Evolutionary conservation across 2,888 invertebrate species (phyloP).

Genomic region (Azorinus chamasolen): DNA sequence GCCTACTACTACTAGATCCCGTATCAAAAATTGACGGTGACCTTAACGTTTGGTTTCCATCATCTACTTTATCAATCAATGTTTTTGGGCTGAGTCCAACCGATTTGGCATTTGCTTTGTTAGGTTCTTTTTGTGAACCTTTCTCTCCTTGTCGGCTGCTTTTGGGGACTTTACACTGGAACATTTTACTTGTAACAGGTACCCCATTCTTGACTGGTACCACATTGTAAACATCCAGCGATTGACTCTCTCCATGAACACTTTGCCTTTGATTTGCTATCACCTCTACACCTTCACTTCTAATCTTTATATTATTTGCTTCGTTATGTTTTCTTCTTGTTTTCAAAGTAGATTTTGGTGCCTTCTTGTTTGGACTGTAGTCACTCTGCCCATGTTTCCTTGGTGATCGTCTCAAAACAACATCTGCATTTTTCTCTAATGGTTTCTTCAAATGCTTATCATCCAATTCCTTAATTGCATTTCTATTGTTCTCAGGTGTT

Average conservation of each 20-base stretch:
- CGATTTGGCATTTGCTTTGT: neutral
- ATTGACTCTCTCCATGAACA: conserved; percentile 28
- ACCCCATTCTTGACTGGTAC: conserved; percentile 54
- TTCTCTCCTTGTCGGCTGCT: conserved; percentile 10
- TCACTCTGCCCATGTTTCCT: conserved; percentile 39
- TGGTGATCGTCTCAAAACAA: conserved; percentile 49
- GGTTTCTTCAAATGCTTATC: neutral
- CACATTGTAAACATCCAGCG: conserved; percentile 50
- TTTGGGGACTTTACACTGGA: conserved; percentile 38
- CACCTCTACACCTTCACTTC: neutral
- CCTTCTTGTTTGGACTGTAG: too few species aligned
- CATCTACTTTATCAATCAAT: too few species aligned
- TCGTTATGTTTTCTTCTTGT: neutral
- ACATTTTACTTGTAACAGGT: conserved; percentile 23
- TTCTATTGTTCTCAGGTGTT: conserved; percentile 19
- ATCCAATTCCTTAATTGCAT: too few species aligned
- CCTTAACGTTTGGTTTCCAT: conserved; percentile 9
- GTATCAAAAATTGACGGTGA: conserved; percentile 33
- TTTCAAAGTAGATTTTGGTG: neutral
- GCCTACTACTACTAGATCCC: neutral
- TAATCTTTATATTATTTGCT: neutral
- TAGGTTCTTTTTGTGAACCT: neutral
- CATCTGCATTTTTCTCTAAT: conserved; percentile 6
- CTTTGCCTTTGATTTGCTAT: neutral
- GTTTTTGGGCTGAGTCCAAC: too few species aligned